These are phyloP conservation scores for Nyctereutes procyonoides DNA, from an alignment of 2,113 vertebrate species.

Conservation along the genomic window DNA sequence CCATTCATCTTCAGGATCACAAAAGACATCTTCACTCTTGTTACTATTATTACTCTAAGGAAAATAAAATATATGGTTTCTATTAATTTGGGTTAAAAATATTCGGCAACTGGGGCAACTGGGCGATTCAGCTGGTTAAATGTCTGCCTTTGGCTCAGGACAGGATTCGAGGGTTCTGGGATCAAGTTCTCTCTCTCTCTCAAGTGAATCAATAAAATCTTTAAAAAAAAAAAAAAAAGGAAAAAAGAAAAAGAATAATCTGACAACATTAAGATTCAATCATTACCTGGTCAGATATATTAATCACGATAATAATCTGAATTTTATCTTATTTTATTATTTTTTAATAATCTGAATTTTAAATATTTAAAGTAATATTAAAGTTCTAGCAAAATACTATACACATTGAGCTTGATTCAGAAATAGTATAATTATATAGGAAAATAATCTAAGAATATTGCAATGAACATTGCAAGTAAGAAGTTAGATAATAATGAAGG, in stretches of 20 bases:
- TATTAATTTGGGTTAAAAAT: background rate
- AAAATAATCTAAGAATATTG: background rate
- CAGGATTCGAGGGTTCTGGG: background rate
- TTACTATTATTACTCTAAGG: constrained; percentile 87
- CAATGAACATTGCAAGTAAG: background rate
- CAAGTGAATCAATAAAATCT: background rate
- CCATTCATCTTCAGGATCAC: constrained; percentile 96
- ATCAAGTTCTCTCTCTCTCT: background rate
- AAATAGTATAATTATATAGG: background rate
- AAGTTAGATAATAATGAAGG: background rate
- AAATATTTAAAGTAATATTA: constrained; percentile 15
- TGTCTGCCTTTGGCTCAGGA: background rate
- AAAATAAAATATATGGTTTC: background rate
- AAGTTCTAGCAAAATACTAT: background rate
- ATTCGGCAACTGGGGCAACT: background rate
- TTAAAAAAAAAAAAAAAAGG: background rate
- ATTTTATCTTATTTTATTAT: too few relatives aligned
- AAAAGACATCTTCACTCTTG: constrained; percentile 93
- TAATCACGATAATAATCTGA: background rate
- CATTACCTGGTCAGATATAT: background rate
- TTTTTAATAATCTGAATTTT: background rate
- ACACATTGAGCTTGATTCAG: background rate
- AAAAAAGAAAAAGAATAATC: background rate
- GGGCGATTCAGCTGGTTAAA: background rate
- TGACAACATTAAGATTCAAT: background rate